Base-by-base conservation (phyloP, 2,113 vertebrate species). In the Plecturocebus donacophilus region DNA sequence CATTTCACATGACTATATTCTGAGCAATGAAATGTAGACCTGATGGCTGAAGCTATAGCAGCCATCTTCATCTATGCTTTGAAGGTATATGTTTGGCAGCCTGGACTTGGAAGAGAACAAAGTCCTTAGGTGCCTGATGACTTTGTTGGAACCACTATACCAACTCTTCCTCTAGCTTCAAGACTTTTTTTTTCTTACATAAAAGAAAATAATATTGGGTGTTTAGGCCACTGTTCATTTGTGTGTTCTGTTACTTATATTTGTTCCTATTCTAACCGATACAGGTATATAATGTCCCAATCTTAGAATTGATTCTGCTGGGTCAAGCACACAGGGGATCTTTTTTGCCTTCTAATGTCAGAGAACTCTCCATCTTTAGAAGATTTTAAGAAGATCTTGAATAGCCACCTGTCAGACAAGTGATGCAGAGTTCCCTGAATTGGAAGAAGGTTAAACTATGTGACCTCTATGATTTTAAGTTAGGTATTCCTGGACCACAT, bases 401-500 rank as follows among this genome's bases (percentile, higher is more conserved):
- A 52, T 58, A 95, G 84, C 83, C 75, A 90, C 45, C 76, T 96
- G 66, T 85, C 96, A 90, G 80, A 82, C 27, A 77, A 96, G 47
- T 95, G 94, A 96, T 56, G 40, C 91, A 82, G 84, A 90, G 87
- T 96, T 96, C 92, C 96, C 85, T 87, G 90, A 97, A 96, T 70
- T 97, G 92, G 89, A 79, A 40, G 71, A 82, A 93, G 85, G 91
- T 96, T 92, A 96, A 95, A 88, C 77, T 76, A 58, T 27, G 70
- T 90, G 82, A 94, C 95, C 92, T 91, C 73, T 30, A 93, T 95
- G 85, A 87, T 96, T 98, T 85, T 96, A 97, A 97, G 76, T 79
- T 88, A 90, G 66, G 17, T 95, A 90, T 98, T 97, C 96, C 97
- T 97, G 90, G 95, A 97, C 68, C 92, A 94, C 81, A 96, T 96